These are phyloP conservation scores for Tetraodon nigroviridis DNA, from an alignment of 2,113 vertebrate genomes.

Conservation along the genomic window DNA sequence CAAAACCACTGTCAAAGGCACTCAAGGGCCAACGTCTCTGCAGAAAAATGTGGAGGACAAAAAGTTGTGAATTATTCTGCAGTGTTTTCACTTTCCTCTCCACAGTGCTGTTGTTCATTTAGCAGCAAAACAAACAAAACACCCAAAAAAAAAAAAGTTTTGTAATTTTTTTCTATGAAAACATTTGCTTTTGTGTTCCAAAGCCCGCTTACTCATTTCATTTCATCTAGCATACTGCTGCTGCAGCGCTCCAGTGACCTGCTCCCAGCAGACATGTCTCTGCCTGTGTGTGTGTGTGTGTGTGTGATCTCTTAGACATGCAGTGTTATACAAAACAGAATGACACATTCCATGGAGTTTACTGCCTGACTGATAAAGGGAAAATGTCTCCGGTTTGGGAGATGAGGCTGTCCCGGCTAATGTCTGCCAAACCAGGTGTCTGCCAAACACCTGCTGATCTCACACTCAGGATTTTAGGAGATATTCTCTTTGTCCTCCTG, in stretches of 20 bases:
- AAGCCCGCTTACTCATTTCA: constrained; percentile 42
- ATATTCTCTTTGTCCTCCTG: not conserved
- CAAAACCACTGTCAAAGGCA: constrained; percentile 25
- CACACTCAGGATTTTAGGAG: not conserved
- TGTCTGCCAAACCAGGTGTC: too few relatives aligned
- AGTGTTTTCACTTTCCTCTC: constrained; percentile 6
- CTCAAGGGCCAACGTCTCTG: constrained; percentile 4
- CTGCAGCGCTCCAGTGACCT: constrained; percentile 56
- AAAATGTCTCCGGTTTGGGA: too few relatives aligned
- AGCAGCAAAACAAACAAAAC: constrained; percentile 27
- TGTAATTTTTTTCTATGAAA: not conserved
- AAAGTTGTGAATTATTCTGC: constrained; percentile 6
- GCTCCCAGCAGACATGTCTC: constrained; percentile 54
- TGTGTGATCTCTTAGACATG: constrained; percentile 33
- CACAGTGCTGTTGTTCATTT: constrained; percentile 22
- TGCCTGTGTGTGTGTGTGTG: constrained; percentile 43
- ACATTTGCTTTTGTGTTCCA: not conserved
- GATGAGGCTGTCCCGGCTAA: constrained; percentile 14
- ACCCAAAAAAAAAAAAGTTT: constrained; percentile 7
- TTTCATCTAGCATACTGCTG: constrained; percentile 45
- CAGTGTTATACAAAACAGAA: constrained; percentile 38
- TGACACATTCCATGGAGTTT: constrained; percentile 54
- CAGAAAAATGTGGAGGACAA: not conserved
- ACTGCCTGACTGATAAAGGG: constrained; percentile 31
- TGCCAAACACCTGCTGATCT: constrained; percentile 1